A percentile compares a stretch with the other conserved stretches of the same genome.
Conservation (phyloP, 2,888 invertebrate genomes). For the Phengaris arion region DNA sequence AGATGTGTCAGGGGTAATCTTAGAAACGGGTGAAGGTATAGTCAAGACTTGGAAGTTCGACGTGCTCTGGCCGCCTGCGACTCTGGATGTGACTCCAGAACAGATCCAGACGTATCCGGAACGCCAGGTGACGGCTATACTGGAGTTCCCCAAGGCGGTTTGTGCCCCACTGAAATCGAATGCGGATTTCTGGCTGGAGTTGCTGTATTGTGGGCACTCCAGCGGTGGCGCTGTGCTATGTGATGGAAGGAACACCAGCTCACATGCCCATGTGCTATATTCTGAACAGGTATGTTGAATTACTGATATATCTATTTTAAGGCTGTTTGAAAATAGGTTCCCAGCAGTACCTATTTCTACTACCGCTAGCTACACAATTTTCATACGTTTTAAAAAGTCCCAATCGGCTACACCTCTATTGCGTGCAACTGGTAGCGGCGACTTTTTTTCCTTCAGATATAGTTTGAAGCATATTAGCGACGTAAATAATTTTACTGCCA, state of each 20-base stretch:
- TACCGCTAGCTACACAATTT: too few species aligned
- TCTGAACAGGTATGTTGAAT: constrained; percentile 80
- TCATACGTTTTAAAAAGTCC: too few species aligned
- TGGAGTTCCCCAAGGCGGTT: constrained; percentile 86
- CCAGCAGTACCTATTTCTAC: too few species aligned
- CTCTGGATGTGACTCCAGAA: constrained; percentile 85
- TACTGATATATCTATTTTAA: too few species aligned
- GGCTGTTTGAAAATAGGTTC: too few species aligned
- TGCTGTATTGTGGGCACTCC: constrained; percentile 88
- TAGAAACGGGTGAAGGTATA: constrained; percentile 66
- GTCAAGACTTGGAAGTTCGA: constrained; percentile 82
- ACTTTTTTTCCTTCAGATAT: too few species aligned
- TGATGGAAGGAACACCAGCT: constrained; percentile 79
- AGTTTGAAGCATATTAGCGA: too few species aligned
- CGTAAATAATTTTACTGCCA: too few species aligned
- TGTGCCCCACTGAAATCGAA: constrained; percentile 81
- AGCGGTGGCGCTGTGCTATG: constrained; percentile 84
- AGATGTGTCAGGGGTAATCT: constrained; percentile 58
- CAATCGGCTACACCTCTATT: too few species aligned
- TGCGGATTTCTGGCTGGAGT: constrained; percentile 87
- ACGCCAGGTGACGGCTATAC: constrained; percentile 84
- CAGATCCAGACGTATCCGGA: constrained; percentile 90
- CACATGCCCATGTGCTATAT: constrained; percentile 83
- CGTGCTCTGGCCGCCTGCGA: constrained; percentile 89
- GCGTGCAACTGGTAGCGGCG: too few species aligned